phyloP scores from a whole-genome alignment of 2,113 vertebrate genomes.

The Chinchilla lanigera region DNA sequence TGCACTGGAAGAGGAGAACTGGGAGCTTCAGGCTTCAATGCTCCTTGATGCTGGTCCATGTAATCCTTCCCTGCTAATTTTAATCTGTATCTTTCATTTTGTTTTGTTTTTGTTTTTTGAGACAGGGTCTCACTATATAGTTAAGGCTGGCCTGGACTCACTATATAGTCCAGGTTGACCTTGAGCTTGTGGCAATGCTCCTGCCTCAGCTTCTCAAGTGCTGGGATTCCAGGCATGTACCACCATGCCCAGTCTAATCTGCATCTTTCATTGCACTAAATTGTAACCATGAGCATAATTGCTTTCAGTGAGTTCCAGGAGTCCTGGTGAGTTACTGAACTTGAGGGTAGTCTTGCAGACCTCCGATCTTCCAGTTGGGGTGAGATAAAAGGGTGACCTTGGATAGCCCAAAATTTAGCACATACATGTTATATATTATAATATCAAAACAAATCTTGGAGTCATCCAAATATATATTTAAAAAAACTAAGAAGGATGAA shows the following conservation, averaged over 20 bases:
- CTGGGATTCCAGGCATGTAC: no score
- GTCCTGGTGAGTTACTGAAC: background rate
- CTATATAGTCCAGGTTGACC: no score
- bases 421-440: background rate
- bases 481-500: background rate
- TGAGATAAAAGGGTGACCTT: background rate
- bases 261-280: background rate
- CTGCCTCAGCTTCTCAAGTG: no score
- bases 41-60: background rate
- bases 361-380: background rate
- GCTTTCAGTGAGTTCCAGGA: background rate
- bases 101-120: no score
- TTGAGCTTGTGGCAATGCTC: no score
- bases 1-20: background rate
- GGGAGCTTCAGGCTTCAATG: background rate
- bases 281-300: background rate
- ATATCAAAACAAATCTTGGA: background rate
- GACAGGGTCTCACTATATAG: no score
- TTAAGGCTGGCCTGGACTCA: no score
- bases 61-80: no score
- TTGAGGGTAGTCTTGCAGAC: background rate
- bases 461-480: background rate
- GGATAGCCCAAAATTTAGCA: background rate
- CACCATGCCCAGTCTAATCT: background rate
- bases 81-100: background rate